Conservation (phyloP, 2,797 vertebrate genomes). For the Synanceia verrucosa region DNA sequence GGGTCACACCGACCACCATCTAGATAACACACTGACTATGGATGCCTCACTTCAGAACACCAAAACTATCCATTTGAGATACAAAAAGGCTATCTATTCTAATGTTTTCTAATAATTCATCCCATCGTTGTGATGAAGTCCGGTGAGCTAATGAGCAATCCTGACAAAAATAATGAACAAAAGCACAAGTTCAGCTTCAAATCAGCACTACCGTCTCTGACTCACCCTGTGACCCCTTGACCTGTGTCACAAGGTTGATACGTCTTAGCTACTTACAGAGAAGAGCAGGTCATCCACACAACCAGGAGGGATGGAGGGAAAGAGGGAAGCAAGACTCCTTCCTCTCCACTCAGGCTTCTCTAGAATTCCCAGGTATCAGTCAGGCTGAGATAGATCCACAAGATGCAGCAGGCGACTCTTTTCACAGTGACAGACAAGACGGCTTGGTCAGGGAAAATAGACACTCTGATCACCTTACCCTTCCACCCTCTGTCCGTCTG, state of each 20-base stretch:
- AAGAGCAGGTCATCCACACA: constrained; percentile 59
- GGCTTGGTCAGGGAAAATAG: not conserved
- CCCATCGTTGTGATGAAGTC: too few relatives aligned
- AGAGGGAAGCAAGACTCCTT: constrained; percentile 13
- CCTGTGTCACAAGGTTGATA: not conserved
- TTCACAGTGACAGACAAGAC: constrained; percentile 26
- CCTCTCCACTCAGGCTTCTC: constrained; percentile 47
- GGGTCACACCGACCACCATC: not conserved
- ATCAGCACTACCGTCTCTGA: not conserved
- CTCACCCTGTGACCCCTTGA: constrained; percentile 19
- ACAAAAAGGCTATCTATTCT: not conserved
- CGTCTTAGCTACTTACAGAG: constrained; percentile 65
- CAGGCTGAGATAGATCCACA: constrained; percentile 61
- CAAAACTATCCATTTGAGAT: not conserved
- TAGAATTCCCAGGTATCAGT: constrained; percentile 55
- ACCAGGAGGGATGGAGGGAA: not conserved
- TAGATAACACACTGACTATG: not conserved
- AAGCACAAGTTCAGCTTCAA: not conserved
- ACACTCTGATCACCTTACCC: constrained; percentile 36
- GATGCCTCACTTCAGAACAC: not conserved
- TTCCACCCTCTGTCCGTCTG: constrained; percentile 36
- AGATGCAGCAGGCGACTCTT: constrained; percentile 38
- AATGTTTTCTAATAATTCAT: too few relatives aligned
- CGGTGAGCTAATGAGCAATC: not conserved
- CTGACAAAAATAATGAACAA: not conserved